Base-by-base conservation (phyloP, 1,140 invertebrate genomes). In the Drosophila nebulosa region DNA sequence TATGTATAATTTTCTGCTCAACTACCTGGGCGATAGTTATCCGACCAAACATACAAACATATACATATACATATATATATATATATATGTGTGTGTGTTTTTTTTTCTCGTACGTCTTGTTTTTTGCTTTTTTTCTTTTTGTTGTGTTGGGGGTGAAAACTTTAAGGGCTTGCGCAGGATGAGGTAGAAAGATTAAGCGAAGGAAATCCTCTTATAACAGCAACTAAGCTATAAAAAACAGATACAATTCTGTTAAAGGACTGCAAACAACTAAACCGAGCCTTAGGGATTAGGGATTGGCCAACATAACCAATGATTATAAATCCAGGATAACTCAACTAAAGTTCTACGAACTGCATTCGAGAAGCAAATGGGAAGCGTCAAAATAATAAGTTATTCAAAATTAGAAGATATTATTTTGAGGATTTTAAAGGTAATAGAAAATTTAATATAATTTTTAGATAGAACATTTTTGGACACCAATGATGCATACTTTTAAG, bases 221-320 rank as follows among this genome's bases (percentile, higher is more conserved):
- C 18, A 46, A 46, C 16, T 21, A 46, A 46, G 18, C 39, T 46
- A 14, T 46, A n/a, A 42, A 46, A 46, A 46, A 46, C 39, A 46
- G 39, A 46, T 46, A 21, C 16, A 21, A 16, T 46, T 21, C 16
- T 21, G 16, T 6, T 46, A 62, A 74, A 74, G 51, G 70, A 70
- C 63, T 74, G 61, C 61, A 74, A 61, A 66, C 22, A 74, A 74
- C 71, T 74, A 32, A 65, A 65, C 67, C 24, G 50, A 50, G 57
- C 36, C 53, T 12, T 24, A 55, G 69, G 53, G 30, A 53, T 55
- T 35, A 16, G 55, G 35, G 52, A 18, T 51, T 63, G 56, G 59
- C 66, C 65, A 59, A 55, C 22, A 55, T 32, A 36, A 24, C 39
- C 52, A 61, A 64, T 58, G 22, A 10, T 32, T 32, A 12, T 12